phyloP scores from a whole-genome alignment of 1,140 invertebrate species.

The Drosophila pseudoobscura region DNA sequence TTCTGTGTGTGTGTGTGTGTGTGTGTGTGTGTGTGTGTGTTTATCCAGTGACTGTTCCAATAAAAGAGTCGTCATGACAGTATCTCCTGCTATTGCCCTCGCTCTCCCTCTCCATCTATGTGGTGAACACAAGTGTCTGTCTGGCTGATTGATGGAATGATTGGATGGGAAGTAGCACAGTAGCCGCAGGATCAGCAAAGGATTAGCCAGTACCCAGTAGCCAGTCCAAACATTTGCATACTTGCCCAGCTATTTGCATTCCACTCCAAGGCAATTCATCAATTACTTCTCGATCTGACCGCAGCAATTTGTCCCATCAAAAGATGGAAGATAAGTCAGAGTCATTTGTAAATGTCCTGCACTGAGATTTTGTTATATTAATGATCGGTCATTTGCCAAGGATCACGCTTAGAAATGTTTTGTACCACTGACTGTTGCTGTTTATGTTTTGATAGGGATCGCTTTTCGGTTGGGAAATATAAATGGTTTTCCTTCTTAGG shows the following conservation, averaged over 20 bases:
- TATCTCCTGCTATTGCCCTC: neutral
- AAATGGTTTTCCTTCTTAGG: conserved; percentile 21
- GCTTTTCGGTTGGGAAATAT: conserved; percentile 19
- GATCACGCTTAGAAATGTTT: conserved; percentile 27
- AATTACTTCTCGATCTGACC: conserved; percentile 63
- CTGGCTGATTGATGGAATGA: conserved; percentile 62
- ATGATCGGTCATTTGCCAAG: conserved; percentile 72
- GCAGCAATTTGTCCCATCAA: conserved; percentile 66
- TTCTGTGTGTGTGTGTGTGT: neutral
- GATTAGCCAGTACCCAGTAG: conserved; percentile 56
- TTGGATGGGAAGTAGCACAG: conserved; percentile 64
- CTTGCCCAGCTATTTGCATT: conserved; percentile 50
- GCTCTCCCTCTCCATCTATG: conserved; percentile 1
- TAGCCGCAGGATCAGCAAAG: conserved; percentile 59
- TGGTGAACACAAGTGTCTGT: conserved; percentile 55
- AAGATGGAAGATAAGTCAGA: conserved; percentile 37
- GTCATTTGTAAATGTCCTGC: conserved; percentile 75
- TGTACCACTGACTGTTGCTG: conserved; percentile 3
- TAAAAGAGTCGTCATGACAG: conserved; percentile 68
- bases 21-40: conserved; percentile 13
- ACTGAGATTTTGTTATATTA: conserved; percentile 57
- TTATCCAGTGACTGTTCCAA: conserved; percentile 59
- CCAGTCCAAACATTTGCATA: conserved; percentile 71
- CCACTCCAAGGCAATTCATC: conserved; percentile 51
- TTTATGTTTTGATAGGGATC: conserved; percentile 45